Conservation (phyloP, 2,113 vertebrate species). For the Acrocephalus kingi region DNA sequence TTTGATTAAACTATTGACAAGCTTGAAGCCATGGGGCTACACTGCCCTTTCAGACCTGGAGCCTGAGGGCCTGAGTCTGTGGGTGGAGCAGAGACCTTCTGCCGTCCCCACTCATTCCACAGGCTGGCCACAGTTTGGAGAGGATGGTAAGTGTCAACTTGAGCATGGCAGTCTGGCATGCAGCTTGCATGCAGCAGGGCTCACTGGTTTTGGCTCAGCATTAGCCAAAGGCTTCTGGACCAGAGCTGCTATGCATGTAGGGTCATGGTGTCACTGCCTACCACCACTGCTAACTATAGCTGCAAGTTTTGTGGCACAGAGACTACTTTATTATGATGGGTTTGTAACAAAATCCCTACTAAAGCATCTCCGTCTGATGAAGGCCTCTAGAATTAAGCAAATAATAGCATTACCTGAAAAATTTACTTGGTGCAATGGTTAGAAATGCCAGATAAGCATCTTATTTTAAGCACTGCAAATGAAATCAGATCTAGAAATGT, state of each 20-base stretch:
- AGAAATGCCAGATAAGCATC: not conserved
- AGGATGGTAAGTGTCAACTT: not conserved
- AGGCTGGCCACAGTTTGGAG: not conserved
- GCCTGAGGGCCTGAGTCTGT: not conserved
- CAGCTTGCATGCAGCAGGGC: not conserved
- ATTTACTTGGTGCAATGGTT: not conserved
- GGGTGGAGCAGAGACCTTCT: not conserved
- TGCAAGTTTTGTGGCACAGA: not conserved
- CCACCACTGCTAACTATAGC: not conserved
- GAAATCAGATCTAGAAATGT: not conserved
- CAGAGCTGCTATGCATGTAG: not conserved
- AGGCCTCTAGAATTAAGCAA: not conserved
- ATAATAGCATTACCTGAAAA: not conserved
- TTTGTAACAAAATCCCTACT: not conserved
- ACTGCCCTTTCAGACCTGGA: not conserved
- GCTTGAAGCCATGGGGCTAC: not conserved
- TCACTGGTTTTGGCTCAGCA: not conserved
- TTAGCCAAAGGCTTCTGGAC: not conserved
- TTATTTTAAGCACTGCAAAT: not conserved
- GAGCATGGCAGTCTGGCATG: not conserved
- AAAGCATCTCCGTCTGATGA: not conserved
- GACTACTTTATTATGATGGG: not conserved
- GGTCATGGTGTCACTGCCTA: not conserved
- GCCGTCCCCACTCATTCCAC: fast-evolving
- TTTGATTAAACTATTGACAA: not conserved